These are phyloP conservation scores for Bombus waltoni DNA, from an alignment of 1,140 invertebrate genomes.

Conservation along the genomic window DNA sequence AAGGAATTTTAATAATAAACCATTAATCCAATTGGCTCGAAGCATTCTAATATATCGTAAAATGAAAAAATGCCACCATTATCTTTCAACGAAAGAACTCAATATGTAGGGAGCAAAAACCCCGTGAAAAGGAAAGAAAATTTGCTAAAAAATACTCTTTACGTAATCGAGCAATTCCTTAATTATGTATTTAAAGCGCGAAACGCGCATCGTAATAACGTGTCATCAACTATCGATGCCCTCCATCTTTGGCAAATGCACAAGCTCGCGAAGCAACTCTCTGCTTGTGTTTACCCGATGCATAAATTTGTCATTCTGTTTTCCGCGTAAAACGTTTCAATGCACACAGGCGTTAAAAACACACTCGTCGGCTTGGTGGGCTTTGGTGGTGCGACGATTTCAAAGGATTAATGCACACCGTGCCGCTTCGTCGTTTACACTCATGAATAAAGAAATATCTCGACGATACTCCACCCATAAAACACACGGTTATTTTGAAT, in stretches of 20 bases:
- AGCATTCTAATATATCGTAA: too few species aligned
- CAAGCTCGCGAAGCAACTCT: too few species aligned
- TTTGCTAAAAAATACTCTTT: background rate
- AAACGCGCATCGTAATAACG: background rate
- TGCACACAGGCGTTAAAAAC: constrained; percentile 3
- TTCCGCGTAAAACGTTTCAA: constrained; percentile 9
- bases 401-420: constrained; percentile 37
- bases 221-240: background rate
- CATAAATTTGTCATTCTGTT: constrained; percentile 18
- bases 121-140: background rate
- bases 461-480: constrained; percentile 41
- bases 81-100: too few species aligned
- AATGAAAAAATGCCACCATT: too few species aligned
- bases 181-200: background rate
- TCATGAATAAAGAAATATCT: constrained; percentile 56
- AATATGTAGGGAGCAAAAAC: background rate
- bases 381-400: constrained; percentile 28
- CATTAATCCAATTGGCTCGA: too few species aligned
- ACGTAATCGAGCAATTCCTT: background rate
- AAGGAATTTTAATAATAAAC: too few species aligned
- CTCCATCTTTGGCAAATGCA: background rate
- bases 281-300: background rate
- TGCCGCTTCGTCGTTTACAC: constrained; percentile 29
- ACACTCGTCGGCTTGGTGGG: constrained; percentile 1
- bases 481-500: constrained; percentile 49